phyloP scores from a whole-genome alignment of 2,888 invertebrate species.

The Catocala sponsa region DNA sequence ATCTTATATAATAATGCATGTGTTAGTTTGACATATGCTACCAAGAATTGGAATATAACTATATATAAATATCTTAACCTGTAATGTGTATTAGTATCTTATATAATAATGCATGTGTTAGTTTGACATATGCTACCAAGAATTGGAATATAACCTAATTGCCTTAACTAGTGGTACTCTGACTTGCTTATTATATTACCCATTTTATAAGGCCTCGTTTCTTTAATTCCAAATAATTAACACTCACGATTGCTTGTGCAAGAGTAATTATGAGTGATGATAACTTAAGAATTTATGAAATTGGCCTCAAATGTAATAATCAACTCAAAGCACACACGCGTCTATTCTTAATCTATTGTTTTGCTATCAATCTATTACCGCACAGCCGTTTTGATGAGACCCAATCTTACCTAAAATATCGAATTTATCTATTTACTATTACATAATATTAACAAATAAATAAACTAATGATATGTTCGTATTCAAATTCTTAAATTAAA shows the following conservation, averaged over 20 bases:
- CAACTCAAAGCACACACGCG: slow-evolving; percentile 5
- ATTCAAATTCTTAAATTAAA: too few relatives aligned
- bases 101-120: too few relatives aligned
- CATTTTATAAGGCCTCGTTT: not conserved
- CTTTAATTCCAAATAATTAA: too few relatives aligned
- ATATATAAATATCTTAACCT: too few relatives aligned
- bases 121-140: not conserved
- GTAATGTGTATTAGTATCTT: too few relatives aligned
- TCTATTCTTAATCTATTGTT: slow-evolving; percentile 14
- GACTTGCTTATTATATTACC: not conserved
- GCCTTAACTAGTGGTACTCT: not conserved
- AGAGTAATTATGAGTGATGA: too few relatives aligned
- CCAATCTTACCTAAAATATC: not conserved
- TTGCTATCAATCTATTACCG: slow-evolving; percentile 20
- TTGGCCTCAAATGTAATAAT: not conserved
- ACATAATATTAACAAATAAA: not conserved
- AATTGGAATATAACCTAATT: slow-evolving; percentile 8
- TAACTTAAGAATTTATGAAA: not conserved
- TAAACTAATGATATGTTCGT: not conserved
- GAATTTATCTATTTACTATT: slow-evolving; percentile 1
- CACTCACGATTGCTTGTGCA: too few relatives aligned
- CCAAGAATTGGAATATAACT: too few relatives aligned
- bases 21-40: too few relatives aligned
- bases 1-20: too few relatives aligned
- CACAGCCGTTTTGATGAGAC: slow-evolving; percentile 19